phyloP scores from a whole-genome alignment of 2,888 invertebrate species.

The Linnaemya vulpina region DNA sequence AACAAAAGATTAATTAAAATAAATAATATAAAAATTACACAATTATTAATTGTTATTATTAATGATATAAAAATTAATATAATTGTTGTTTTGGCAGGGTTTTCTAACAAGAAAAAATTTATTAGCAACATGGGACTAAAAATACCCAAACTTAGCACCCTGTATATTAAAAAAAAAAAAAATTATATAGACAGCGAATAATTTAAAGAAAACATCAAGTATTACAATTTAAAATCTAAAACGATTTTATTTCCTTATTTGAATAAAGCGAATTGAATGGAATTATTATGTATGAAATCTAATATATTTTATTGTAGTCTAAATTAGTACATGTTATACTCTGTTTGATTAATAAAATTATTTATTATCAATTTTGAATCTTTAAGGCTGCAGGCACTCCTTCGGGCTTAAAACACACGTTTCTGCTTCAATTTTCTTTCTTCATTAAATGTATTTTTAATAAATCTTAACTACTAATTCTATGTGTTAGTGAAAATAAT shows the following conservation, averaged over 20 bases:
- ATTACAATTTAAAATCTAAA: neutral
- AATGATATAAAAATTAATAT: constrained; percentile 32
- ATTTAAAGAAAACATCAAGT: constrained; percentile 4
- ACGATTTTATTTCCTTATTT: neutral
- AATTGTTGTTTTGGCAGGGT: constrained; percentile 53
- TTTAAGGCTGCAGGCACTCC: too few relatives aligned
- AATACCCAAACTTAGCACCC: constrained; percentile 1
- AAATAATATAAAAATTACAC: constrained; percentile 4
- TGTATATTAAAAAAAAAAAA: constrained; percentile 33
- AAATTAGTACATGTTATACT: neutral
- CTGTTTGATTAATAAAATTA: neutral
- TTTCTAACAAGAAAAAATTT: neutral
- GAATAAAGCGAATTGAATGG: neutral
- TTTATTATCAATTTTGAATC: neutral
- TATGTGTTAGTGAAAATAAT: too few relatives aligned
- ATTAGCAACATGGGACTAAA: neutral
- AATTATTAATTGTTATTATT: constrained; percentile 51
- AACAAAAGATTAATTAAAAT: constrained; percentile 16
- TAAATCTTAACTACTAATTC: too few relatives aligned
- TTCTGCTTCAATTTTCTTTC: too few relatives aligned
- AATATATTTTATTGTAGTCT: constrained; percentile 3
- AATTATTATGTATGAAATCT: neutral
- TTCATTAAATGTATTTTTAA: too few relatives aligned
- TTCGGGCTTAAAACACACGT: too few relatives aligned
- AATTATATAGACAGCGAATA: constrained; percentile 44